Evolutionary conservation across 2,888 invertebrate genomes (phyloP).

Genomic region (Hypomecis punctinalis): DNA sequence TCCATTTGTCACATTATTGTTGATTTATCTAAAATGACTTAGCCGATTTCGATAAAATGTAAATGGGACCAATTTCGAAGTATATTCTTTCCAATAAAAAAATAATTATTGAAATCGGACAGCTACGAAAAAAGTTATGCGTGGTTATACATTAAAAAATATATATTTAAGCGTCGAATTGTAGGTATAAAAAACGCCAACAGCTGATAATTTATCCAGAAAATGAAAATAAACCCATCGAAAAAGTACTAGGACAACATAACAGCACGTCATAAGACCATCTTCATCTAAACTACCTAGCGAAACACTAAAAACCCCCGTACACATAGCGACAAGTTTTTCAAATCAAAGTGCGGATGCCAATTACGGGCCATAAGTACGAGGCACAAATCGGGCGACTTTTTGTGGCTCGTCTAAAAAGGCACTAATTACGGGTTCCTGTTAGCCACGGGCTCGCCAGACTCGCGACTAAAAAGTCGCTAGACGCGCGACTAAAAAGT

Average conservation of each 20-base stretch:
- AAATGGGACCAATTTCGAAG: too few relatives aligned
- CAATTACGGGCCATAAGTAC: conserved; percentile 58
- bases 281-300: conserved; percentile 4
- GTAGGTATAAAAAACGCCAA: too few relatives aligned
- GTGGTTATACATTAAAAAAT: too few relatives aligned
- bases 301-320: conserved; percentile 16
- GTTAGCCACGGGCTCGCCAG: conserved; percentile 50
- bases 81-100: too few relatives aligned
- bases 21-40: too few relatives aligned
- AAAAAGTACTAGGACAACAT: neutral
- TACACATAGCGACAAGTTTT: conserved; percentile 34
- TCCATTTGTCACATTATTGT: too few relatives aligned
- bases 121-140: too few relatives aligned
- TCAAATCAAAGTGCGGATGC: conserved; percentile 45
- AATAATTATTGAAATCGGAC: too few relatives aligned
- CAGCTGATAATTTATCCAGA: too few relatives aligned
- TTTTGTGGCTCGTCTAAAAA: conserved; percentile 56
- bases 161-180: too few relatives aligned
- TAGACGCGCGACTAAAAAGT: conserved; percentile 55
- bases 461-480: conserved; percentile 55
- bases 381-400: conserved; percentile 42
- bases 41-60: too few relatives aligned
- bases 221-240: too few relatives aligned
- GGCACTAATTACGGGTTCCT: conserved; percentile 62
- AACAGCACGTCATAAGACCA: conserved; percentile 6